Evolutionary conservation across 2,888 invertebrate genomes (phyloP).

Genomic region (Campoplex nolae): DNA sequence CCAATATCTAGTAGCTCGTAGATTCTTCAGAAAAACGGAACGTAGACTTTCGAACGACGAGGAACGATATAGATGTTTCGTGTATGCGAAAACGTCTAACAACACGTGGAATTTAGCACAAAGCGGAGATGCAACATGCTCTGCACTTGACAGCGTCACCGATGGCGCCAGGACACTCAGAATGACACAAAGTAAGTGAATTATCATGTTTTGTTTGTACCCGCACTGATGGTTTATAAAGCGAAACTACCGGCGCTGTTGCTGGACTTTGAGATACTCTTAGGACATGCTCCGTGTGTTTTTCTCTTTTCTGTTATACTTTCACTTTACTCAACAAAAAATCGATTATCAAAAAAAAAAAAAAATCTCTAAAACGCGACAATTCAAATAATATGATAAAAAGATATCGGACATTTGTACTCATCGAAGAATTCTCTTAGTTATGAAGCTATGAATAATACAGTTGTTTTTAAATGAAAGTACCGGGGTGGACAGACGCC

Average conservation of each 20-base stretch:
- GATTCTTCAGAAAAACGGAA: slow-evolving; percentile 88
- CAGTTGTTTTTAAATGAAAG: too few species aligned
- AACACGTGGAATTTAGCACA: slow-evolving; percentile 90
- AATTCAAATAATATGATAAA: not conserved
- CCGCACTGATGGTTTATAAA: not conserved
- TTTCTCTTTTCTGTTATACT: not conserved
- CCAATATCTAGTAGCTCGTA: slow-evolving; percentile 91
- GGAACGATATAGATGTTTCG: slow-evolving; percentile 93
- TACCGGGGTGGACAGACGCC: too few species aligned
- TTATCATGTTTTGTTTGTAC: not conserved
- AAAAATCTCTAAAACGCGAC: not conserved
- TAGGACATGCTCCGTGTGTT: not conserved
- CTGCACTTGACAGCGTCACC: slow-evolving; percentile 89
- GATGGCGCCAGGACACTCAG: slow-evolving; percentile 93
- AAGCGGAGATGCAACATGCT: slow-evolving; percentile 92
- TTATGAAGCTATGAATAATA: too few species aligned
- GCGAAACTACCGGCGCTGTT: not conserved
- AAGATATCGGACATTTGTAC: too few species aligned
- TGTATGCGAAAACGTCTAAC: slow-evolving; percentile 89
- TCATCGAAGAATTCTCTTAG: too few species aligned
- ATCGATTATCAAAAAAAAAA: not conserved
- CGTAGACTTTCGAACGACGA: slow-evolving; percentile 89
- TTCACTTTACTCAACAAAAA: not conserved
- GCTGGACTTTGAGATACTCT: not conserved
- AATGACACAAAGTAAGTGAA: slow-evolving; percentile 80